Evolutionary conservation across 1,140 invertebrate species (phyloP).

Genomic region (Eupeodes corollae): DNA sequence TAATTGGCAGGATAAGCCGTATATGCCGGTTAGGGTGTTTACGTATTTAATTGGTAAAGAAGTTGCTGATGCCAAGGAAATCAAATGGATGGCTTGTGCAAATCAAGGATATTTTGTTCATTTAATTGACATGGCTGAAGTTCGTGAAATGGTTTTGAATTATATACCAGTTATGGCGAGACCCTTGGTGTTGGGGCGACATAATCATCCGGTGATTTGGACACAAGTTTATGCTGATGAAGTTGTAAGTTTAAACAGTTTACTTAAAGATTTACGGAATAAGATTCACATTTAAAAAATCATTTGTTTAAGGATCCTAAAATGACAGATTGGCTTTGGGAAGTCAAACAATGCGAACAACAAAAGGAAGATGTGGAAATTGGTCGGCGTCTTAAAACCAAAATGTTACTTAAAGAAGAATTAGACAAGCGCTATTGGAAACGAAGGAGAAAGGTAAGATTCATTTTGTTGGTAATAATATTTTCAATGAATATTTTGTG

Average conservation of each 20-base stretch:
- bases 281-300: background rate
- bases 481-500: background rate
- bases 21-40: conserved; percentile 84
- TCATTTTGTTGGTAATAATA: background rate
- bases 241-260: conserved; percentile 46
- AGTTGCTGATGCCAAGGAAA: conserved; percentile 64
- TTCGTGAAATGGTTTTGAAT: conserved; percentile 84
- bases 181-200: conserved; percentile 66
- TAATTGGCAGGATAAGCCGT: conserved; percentile 63
- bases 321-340: conserved; percentile 82
- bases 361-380: conserved; percentile 49
- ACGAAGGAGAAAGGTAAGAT: conserved; percentile 23
- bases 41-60: conserved; percentile 95
- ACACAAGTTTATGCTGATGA: conserved; percentile 86
- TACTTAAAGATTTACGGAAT: background rate
- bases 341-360: conserved; percentile 61
- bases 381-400: conserved; percentile 17
- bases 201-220: conserved; percentile 76
- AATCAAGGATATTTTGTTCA: conserved; percentile 92
- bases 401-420: conserved; percentile 24
- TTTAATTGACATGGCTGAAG: conserved; percentile 82
- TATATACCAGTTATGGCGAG: conserved; percentile 85
- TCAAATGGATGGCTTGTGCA: conserved; percentile 94
- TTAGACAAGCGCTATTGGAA: conserved; percentile 20
- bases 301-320: conserved; percentile 56